Evolutionary conservation across 2,113 vertebrate species (phyloP), one percentile per base, ranked within the genome.

Genomic region (Lepisosteus osseus): DNA sequence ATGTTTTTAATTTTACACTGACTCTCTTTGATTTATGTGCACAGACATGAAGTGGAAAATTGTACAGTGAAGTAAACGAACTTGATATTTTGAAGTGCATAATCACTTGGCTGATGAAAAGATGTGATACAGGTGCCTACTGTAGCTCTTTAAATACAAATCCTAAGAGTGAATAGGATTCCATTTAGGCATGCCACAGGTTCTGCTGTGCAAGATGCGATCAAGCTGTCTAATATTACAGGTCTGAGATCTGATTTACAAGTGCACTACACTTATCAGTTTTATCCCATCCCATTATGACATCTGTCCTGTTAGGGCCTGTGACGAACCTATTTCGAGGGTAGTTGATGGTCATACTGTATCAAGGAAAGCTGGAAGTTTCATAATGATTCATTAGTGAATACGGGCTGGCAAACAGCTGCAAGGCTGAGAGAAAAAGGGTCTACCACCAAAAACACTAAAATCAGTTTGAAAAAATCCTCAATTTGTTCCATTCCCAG

Each of bases 331-430:
- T 13, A 59, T 6, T 59, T 59, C 57, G 14, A 59, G 13, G 11
- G 57, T 59, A n/a, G 3, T 13, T 59, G 57, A 2, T 59, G 57
- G 13, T n/a, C 14, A 4, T 4, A 3, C n/a, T 59, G 12, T 59
- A 59, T 4, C 57, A 45, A 76, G 69, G 44, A 43, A 79, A 79
- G 63, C 72, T 70, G 76, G 74, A 79, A 72, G 76, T 76, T 79
- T 79, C 74, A 65, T 69, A 79, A 76, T 72, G 63, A 74, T 76
- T 63, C 72, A 74, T 65, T 55, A 44, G 78, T 72, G 72, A 79
- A 79, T 79, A 74, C 43, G 74, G 74, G 3, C 67, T 70, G 13
- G 13, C 40, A 57, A 67, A 70, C 78, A 79, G 78, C 78, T 79
- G 73, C 71, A 68, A 70, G 78, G 73, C 76, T 61, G 64, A 76